A percentile compares a stretch with the other conserved stretches of the same genome.
These are phyloP conservation scores for Camponotus fellah DNA, from an alignment of 2,888 invertebrate genomes.

Conservation along the genomic window DNA sequence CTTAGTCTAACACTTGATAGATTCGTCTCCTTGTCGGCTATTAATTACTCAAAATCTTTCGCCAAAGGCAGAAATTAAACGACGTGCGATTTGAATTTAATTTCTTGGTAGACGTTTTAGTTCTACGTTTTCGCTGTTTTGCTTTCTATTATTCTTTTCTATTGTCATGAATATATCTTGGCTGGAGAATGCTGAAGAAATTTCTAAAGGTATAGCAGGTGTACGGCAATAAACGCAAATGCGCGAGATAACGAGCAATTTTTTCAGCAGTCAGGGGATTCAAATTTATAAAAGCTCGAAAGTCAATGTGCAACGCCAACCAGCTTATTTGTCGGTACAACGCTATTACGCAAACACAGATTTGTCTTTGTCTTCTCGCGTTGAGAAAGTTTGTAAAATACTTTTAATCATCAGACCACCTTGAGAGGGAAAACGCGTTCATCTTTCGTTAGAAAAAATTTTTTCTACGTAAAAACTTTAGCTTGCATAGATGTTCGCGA, in stretches of 20 bases:
- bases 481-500: background rate
- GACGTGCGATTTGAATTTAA: slow-evolving; percentile 2
- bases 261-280: slow-evolving; percentile 34
- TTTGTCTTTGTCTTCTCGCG: slow-evolving; percentile 46
- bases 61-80: slow-evolving; percentile 23
- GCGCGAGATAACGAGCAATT: slow-evolving; percentile 71
- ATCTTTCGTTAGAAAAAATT: background rate
- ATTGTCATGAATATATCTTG: slow-evolving; percentile 23
- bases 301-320: slow-evolving; percentile 44
- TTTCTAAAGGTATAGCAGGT: slow-evolving; percentile 58
- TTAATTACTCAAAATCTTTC: slow-evolving; percentile 23
- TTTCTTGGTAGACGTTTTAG: slow-evolving; percentile 22
- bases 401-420: slow-evolving; percentile 23
- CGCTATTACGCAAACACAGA: background rate
- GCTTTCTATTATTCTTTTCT: slow-evolving; percentile 15
- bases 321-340: slow-evolving; percentile 25
- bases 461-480: slow-evolving; percentile 8
- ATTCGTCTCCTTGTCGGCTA: background rate
- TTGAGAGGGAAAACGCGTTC: slow-evolving; percentile 8
- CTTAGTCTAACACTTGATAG: background rate
- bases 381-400: slow-evolving; percentile 18
- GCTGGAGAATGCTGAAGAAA: slow-evolving; percentile 19
- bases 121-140: background rate
- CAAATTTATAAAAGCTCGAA: slow-evolving; percentile 60
- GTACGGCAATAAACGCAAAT: slow-evolving; percentile 55